Base-by-base conservation (phyloP, 2,113 vertebrate genomes). In the Anarhynchus alexandrinus region DNA sequence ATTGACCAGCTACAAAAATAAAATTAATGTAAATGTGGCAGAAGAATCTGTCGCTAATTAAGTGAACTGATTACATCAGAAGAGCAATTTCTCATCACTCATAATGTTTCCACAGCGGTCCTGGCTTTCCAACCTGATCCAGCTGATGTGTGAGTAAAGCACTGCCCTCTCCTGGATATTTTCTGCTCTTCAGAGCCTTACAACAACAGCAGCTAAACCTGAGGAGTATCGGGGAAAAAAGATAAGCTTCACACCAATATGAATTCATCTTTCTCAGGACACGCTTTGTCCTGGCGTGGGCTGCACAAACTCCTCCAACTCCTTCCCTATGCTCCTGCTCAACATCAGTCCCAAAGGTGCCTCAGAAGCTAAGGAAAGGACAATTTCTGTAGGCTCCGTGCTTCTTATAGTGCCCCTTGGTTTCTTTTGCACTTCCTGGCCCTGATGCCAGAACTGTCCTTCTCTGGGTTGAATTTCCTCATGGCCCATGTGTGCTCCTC, bases 111-210 rank as follows among this genome's bases (percentile, higher is more conserved):
- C 32, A 18, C 32, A 45, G 4, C 0, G 0, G 32, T 51, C 32
- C 45, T 58, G 65, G 27, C 5, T 64, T 82, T 43, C 57, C 49
- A 43, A n/a, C 4, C 17, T 61, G 30, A 79, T 54, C 38, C 32
- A 64, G 40, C 17, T 8, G 57, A 23, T 82, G 26, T n/a, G 29
- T 30, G 89, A 54, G 58, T 73, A 21, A 81, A 80, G 66, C 78
- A 94, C 70, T 96, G 91, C 89, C 91, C 94, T 95, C 95, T 93
- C 47, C 84, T 77, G 95, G 86, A 6, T 42, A 7, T 6, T 84
- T 6, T 3, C 54, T 82, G 52, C 62, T 64, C 23, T 38, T 82
- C 62, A 38, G 30, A 65, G 29, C 23, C 51, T 65, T 21, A 21
- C 40, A 21, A 6, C 43, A 26, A 4, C 30, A 23, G 30, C 49